Evolutionary conservation across 2,888 invertebrate species (phyloP), one percentile per base, ranked within the genome.

Genomic region (Amphipyra berbera): DNA sequence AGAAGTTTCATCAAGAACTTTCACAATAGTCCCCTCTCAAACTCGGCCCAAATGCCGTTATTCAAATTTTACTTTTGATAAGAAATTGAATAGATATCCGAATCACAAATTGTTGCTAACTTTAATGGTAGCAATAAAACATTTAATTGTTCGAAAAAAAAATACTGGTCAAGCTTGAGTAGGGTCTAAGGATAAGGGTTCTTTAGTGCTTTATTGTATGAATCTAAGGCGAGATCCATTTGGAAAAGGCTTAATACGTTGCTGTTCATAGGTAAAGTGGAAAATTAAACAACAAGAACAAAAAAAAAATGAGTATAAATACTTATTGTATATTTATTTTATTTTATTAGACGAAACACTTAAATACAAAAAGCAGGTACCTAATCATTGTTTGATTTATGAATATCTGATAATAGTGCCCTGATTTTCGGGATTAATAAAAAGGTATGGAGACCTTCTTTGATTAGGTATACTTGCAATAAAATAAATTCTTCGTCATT

Each of bases 1-100:
- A 86, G 89, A 91, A 92, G 87, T 92, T 88, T 82, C 85, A 85
- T 83, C 85, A 88, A 84, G 83, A 72, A 72, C 40, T 88, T 91
- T 85, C 85, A 91, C 91, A 93, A 92, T 91, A 88, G 89, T 86
- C 85, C 87, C 85, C 86, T 85, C 87, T 86, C 82, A 85, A 91
- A 91, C 88, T 88, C 84, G 73, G 82, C 79, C 82, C 82, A 86
- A 91, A 90, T 87, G 86, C 87, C 90, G 87, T 90, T 91, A 91
- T 90, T 90, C 90, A 90, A 91, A 89, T 90, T 89, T 86, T 85
- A 88, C 88, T 89, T 90, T 90, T 88, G 90, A 91, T 91, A 91
- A 92, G 88, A 88, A 88, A 90, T 91, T 90, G 86, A 89, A 92
- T 91, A 84, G 89, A 85, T 88, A 88, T 88, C 85, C 82, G 83